phyloP scores from a whole-genome alignment of 2,888 invertebrate genomes.

The Bruchidius siliquastri region DNA sequence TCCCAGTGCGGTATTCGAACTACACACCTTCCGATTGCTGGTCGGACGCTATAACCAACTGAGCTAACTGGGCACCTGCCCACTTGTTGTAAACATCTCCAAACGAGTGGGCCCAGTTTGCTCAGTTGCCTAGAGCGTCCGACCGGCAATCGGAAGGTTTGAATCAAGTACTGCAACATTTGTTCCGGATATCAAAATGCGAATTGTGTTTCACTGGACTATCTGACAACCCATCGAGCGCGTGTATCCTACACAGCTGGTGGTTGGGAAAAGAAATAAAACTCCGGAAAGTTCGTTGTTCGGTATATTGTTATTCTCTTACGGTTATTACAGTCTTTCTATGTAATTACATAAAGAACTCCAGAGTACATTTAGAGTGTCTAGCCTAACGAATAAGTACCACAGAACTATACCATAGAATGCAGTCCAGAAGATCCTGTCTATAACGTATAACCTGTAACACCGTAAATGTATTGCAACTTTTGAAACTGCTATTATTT shows the following conservation, averaged over 20 bases:
- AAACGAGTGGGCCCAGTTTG: no score
- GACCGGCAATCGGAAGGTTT: no score
- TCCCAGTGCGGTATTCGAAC: no score
- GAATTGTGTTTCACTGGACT: no score
- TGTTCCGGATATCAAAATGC: no score
- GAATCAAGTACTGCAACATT: no score
- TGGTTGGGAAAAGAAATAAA: not conserved
- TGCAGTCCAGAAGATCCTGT: constrained; percentile 7
- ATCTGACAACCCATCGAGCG: not conserved
- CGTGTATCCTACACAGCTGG: not conserved
- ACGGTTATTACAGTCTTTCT: not conserved
- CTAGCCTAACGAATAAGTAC: constrained; percentile 5
- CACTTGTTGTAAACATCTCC: no score
- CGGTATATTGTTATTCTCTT: constrained; percentile 51
- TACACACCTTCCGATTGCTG: no score
- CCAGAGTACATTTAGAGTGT: constrained; percentile 1
- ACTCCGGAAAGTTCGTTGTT: not conserved
- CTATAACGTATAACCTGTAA: constrained; percentile 11
- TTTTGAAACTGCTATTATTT: no score
- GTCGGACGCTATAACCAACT: no score
- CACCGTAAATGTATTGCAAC: constrained; percentile 56
- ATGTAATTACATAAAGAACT: constrained; percentile 7
- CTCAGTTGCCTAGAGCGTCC: no score
- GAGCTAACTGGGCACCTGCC: no score
- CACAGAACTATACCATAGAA: constrained; percentile 6